Evolutionary conservation across 2,797 vertebrate genomes (phyloP), one percentile per base, ranked within the genome.

Genomic region (Thaleichthys pacificus): DNA sequence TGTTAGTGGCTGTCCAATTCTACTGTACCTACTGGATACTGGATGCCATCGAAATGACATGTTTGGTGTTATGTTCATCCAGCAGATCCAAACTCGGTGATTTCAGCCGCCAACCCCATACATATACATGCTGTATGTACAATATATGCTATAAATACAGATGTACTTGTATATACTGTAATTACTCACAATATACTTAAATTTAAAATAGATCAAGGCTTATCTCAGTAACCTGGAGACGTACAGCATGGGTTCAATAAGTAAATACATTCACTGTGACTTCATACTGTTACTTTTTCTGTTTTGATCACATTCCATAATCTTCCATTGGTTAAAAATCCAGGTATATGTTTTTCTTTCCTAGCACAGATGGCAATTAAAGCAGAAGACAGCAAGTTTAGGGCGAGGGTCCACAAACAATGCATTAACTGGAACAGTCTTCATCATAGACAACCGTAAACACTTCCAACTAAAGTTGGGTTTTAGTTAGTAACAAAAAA

Each of bases 321-420:
- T 68, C 54, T 51, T 70, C 82, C 66, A 77, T 66, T 77, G 71
- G 70, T 78, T 80, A 81, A 76, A 49, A 69, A 47, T 22, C 35
- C 69, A 74, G 74, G 73, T 58, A 51, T 54, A 35, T 30, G 6
- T 42, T 84, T 80, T 51, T 21, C 24, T 64, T 66, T 70, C 80
- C 81, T 68, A 76, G 79, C 85, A 89, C 85, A 85, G 84, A 89
- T 88, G 85, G 87, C 65, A 80, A 86, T 87, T 86, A 83, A 85
- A 89, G 84, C 73, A 69, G 71, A 47, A 11, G 78, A 77, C 70
- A 61, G 66, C 78, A 73, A 78, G 81, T 65, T 61, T 71, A 19
- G 22, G 47, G 30, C 66, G 66, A 74, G 71, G 79, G 72, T 81
- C 82, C 61, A 61, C 78, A 78, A 85, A 82, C 80, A 87, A 80